Evolutionary conservation across 1,140 invertebrate species (phyloP), one percentile per base, ranked within the genome.

Genomic region (Eulimnadia texana): DNA sequence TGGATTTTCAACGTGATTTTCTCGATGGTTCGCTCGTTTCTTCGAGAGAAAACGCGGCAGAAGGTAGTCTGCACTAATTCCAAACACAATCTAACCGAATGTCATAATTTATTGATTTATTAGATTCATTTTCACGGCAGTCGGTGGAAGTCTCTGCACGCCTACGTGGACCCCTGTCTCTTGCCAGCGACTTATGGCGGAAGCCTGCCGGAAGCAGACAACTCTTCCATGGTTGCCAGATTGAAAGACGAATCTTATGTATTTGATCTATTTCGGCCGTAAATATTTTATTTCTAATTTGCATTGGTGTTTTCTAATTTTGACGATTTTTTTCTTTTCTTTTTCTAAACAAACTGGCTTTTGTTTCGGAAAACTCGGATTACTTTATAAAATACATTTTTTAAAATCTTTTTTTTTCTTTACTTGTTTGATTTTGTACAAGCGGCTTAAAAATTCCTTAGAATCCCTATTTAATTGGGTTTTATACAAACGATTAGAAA

Each of bases 1-100:
- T 87, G 85, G 73, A 75, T 93, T 52, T 92, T 93, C 72, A 90
- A 88, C 65, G 80, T 91, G 70, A 84, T 93, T 0, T 92, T 90
- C 82, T 79, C 81, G 50, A 80, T 95, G 68, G 87, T 93, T 72
- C 89, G 89, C 71, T 89, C 90, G 0, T 88, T 93, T 68, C 81
- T 93, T 28, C 80, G 80, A 60, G 84, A 90, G 64, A 93, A 93
- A 71, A 77, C 92, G 33, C 85, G 82, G 71, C 82, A 78, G 33
- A 84, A 85, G 72, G 87, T 90, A 74, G 77, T 16, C 33, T 42
- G 6, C 6, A 42, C 33, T 6, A 6, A 42, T 42, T 42, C 6
- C 16, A 9, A 9, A 9, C 33, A 9, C 33, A 42, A 9, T 42
- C 33, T 42, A 42, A 42, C 6, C 16, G 33, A 16, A 16, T 16